Percentiles rank a stretch among this genome's conserved stretches.
Evolutionary conservation across 2,113 vertebrate species (phyloP).

Genomic region (Microtus pennsylvanicus): DNA sequence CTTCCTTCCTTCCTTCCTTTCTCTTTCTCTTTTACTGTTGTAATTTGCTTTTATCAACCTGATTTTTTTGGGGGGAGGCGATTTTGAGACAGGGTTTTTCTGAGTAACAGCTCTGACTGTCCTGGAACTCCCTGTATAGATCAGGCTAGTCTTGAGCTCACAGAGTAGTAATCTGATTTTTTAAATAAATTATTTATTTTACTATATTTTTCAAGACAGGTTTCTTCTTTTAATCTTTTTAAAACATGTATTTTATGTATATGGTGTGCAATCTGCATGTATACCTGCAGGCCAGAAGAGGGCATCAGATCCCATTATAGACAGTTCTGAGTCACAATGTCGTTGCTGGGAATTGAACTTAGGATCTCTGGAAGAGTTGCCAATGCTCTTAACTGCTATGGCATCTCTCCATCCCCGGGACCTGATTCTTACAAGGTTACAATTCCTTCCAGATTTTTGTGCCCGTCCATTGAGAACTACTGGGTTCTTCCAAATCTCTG

Average conservation of each 20-base stretch:
- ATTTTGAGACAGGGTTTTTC: no score
- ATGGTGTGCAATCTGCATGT: neutral
- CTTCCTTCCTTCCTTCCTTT: no score
- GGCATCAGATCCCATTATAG: neutral
- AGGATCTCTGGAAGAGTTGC: neutral
- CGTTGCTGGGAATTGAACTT: neutral
- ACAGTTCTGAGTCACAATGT: neutral
- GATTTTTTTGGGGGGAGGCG: no score
- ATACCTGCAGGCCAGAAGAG: neutral
- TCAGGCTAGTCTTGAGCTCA: neutral
- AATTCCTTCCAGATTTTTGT: neutral
- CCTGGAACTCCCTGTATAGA: neutral
- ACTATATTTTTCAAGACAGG: neutral
- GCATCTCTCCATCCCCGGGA: neutral
- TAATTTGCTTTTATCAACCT: no score
- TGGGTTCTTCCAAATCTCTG: neutral
- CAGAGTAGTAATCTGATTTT: neutral
- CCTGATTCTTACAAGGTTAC: neutral
- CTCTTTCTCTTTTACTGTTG: no score
- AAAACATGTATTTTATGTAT: neutral
- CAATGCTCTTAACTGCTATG: neutral
- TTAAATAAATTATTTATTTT: neutral
- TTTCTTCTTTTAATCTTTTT: neutral
- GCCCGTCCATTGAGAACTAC: neutral
- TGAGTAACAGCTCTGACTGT: neutral